A percentile compares a stretch with the other conserved stretches of the same genome.
Conservation (phyloP, 2,797 vertebrate species). For the Kryptopterus vitreolus region DNA sequence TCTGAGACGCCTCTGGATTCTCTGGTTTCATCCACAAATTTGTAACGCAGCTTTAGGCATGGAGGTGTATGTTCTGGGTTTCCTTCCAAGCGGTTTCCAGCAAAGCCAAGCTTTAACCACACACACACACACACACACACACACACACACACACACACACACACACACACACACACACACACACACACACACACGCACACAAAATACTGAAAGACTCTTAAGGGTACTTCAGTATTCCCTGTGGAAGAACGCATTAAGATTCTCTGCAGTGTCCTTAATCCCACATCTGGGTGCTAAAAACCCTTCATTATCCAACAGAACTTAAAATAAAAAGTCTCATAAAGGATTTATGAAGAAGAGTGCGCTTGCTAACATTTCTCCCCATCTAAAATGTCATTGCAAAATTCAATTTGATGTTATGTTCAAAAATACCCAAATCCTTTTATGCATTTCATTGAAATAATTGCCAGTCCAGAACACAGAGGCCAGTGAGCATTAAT, state of each 20-base stretch:
- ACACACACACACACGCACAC: no score
- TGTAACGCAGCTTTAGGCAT: no score
- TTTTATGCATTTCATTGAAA: background rate
- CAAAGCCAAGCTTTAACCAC: background rate
- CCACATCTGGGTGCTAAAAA: background rate
- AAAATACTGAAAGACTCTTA: background rate
- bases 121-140: no score
- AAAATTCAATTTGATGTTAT: background rate
- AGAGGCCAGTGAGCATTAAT: background rate
- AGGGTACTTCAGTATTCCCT: background rate
- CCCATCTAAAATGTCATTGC: background rate
- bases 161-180: no score
- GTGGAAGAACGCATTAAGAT: background rate
- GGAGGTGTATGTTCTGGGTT: background rate
- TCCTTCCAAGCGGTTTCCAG: background rate
- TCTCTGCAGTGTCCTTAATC: background rate
- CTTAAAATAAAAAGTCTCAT: background rate
- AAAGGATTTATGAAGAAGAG: background rate
- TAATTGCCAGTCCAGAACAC: background rate
- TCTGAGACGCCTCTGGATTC: background rate
- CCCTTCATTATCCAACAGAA: background rate
- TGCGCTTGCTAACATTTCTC: background rate
- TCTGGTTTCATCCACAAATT: background rate
- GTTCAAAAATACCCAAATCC: background rate
- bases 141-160: no score